Percentiles rank a stretch among this genome's conserved stretches.
These are phyloP conservation scores for Gallinago undulata DNA, from an alignment of 2,113 vertebrate species.

Conservation along the genomic window DNA sequence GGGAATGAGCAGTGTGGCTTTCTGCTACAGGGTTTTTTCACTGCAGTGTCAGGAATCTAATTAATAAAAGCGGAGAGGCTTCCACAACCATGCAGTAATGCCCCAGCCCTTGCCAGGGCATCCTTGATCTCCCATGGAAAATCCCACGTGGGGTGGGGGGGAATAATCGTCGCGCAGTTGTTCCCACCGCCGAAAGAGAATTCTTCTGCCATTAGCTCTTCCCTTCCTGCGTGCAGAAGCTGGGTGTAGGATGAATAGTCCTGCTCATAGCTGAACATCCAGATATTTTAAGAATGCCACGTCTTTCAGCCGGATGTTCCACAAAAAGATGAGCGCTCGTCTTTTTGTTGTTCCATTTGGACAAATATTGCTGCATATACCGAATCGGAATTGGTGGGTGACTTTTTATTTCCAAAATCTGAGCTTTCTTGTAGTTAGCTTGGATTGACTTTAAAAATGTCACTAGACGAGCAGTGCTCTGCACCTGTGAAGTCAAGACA, in stretches of 20 bases:
- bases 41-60: slow-evolving; percentile 13
- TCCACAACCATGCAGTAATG: not conserved
- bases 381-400: not conserved
- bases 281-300: not conserved
- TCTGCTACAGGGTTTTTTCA: slow-evolving; percentile 19
- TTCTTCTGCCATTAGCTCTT: slow-evolving; percentile 21
- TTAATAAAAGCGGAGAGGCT: slow-evolving; percentile 58
- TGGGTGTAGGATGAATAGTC: not conserved
- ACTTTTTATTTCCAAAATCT: not conserved
- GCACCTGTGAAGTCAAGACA: not conserved
- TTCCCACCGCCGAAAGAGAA: not conserved
- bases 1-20: slow-evolving; percentile 32
- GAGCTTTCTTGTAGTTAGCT: not conserved
- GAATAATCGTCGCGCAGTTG: slow-evolving; percentile 9
- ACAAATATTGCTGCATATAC: not conserved
- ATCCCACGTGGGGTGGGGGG: slow-evolving; percentile 3
- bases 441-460: not conserved
- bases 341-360: not conserved
- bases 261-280: not conserved
- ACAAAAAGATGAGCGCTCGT: not conserved
- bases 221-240: slow-evolving; percentile 12
- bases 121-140: not conserved
- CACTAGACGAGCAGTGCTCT: not conserved
- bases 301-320: not conserved
- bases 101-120: not conserved